Base-by-base conservation (phyloP, 2,888 invertebrate species). In the Rhaphigaster nebulosa region DNA sequence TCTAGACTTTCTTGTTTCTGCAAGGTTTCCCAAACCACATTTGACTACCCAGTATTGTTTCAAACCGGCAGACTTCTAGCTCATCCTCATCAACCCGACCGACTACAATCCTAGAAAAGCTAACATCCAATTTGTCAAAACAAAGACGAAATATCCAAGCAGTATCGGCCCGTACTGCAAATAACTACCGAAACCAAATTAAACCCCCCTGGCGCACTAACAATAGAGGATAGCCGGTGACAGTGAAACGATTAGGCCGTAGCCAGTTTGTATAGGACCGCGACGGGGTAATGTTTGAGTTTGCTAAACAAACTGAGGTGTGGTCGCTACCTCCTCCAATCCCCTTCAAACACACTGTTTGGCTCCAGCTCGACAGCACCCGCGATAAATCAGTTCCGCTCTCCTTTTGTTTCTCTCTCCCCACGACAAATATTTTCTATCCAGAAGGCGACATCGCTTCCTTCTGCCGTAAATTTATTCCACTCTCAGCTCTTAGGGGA, bases 261-360 rank as follows among this genome's bases (percentile, higher is more conserved):
- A 84, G 84, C 45, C 84, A 84, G 84, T 84, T 84, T 84, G 84
- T 41, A 84, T 84, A 84, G 84, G 84, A 45, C 60, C 88, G 45
- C 38, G 56, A 60, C 26, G 60, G n/a, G 88, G 54, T 56, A 20
- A 54, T 88, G 88, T 88, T 88, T 88, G 88, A 56, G 60, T 60
- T 60, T 60, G 60, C 88, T 88, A 54, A 88, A 88, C 88, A 88
- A 60, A 60, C 88, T 41, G 88, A 88, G 60, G 60, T 60, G 88
- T 88, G 88, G 52, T 87, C 87, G 12, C 87, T 13, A 34, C 12
- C 56, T 41, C 34, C 41, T 88, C 38, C 56, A 60, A 41, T 34
- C 60, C 60, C 56, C n/a, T 38, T 54, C 38, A 38, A 54, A 38
- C 52, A 56, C 34, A 88, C 88, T 56, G 88, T 60, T 60, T 88